Base-by-base conservation (phyloP, 2,888 invertebrate genomes). In the Acanthosepion pharaonis region DNA sequence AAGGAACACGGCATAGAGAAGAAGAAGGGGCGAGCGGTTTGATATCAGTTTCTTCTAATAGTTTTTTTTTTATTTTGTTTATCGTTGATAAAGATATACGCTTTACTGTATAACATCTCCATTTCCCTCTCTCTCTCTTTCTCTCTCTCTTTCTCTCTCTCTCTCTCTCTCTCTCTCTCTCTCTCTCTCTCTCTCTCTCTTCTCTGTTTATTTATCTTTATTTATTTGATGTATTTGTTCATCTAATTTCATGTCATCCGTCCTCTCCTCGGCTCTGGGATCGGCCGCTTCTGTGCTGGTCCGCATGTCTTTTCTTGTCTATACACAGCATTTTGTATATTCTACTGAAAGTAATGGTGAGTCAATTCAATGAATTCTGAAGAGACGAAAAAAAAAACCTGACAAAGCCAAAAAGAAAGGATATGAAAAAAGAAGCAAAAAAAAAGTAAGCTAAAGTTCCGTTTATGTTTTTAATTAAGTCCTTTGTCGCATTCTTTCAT, bases 381-480 rank as follows among this genome's bases (percentile, higher is more conserved):
- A 78, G 15, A 78, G 78, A 78, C 15, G 33, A 33, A n/a, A n/a
- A 78, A 78, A 78, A 33, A 78, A 0, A 33, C 33, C 78, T n/a
- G 33, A 9, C 78, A 4, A 78, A 78, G n/a, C 78, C n/a, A 78
- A 78, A 78, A 15, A 78, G 33, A n/a, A 78, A 9, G 78, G 33
- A 33, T 0, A n/a, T 15, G 33, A 6, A 42, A 11, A 78, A n/a
- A n/a, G 11, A 78, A 78, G 25, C 5, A 78, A 78, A 15, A 78
- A 5, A 78, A n/a, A 78, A n/a, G n/a, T 33, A 33, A 9, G 78
- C 5, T n/a, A 78, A 78, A 78, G 78, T 78, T n/a, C n/a, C 78
- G 78, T 78, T 78, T 78, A 78, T 15, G 78, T 78, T 78, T 78
- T 78, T 78, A 78, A 78, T 78, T 78, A 78, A 78, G 78, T 78